Evolutionary conservation across 1,140 invertebrate genomes (phyloP), one percentile per base, ranked within the genome.

Genomic region (Cyrtorhinus lividipennis): DNA sequence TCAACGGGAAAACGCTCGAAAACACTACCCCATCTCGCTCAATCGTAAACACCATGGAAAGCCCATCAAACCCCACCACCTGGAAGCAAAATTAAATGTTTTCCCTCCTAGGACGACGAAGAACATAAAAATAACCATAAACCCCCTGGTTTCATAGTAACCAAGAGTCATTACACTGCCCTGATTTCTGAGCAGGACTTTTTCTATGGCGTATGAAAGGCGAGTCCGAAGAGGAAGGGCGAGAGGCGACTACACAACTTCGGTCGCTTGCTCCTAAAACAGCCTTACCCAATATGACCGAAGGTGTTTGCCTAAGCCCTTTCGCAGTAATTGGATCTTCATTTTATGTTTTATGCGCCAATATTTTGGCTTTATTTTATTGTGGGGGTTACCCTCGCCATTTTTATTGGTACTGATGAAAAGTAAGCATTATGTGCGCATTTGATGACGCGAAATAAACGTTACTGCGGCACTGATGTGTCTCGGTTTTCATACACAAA

Each of bases 291-390:
- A 53, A 53, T 53, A 53, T 53, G 48, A 20, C 48, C 8, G 18
- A 53, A 53, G 48, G 48, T 53, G 48, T 53, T 53, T 53, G 48
- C 48, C 48, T 53, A 53, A 53, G 48, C 48, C 18, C 48, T 53
- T 20, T 22, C 12, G 5, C 20, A 20, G 48, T 53, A 53, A 53
- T 53, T 53, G 48, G 48, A 53, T 53, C 20, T 53, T 53, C 48
- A 53, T 53, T 53, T 53, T 20, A 20, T 53, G 48, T 22, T 53
- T 53, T 53, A 53, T 20, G 48, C 10, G 10, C 48, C 48, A 53
- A 53, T 53, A 53, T 53, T 53, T 53, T 53, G 8, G 48, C 48
- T 53, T 53, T 53, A 53, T 53, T 53, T 53, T 53, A 53, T 53
- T 53, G 48, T 53, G n/a, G 48, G 10, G 48, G 5, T 53, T 20